A percentile compares a stretch with the other conserved stretches of the same genome.
Conservation (phyloP, 2,888 invertebrate genomes). For the Macrophya annulata region DNA sequence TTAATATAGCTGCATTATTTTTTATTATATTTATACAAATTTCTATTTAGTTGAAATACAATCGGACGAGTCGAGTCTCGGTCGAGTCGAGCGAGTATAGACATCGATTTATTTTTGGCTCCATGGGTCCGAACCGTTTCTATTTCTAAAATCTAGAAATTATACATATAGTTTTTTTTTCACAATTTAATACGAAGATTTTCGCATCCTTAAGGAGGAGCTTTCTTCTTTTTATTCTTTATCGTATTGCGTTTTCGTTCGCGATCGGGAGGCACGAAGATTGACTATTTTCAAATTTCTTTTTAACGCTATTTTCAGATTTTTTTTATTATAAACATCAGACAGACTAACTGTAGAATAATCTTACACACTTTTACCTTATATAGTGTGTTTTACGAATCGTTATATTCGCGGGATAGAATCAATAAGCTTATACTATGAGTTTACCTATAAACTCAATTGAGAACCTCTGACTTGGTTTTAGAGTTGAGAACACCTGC, state of each 20-base stretch:
- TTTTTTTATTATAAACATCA: not conserved
- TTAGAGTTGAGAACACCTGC: conserved; percentile 25
- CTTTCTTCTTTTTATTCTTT: not conserved
- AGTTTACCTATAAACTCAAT: not conserved
- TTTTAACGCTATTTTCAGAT: not conserved
- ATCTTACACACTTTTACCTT: not conserved
- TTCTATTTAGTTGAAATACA: not conserved
- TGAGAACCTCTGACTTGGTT: conserved; percentile 16
- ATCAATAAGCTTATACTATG: conserved; percentile 40
- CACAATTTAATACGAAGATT: not conserved
- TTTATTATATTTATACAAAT: not conserved
- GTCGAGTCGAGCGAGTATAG: not conserved
- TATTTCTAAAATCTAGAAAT: conserved; percentile 36
- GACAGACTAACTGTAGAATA: not conserved
- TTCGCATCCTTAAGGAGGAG: not conserved
- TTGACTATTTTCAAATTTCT: not conserved
- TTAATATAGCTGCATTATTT: not conserved
- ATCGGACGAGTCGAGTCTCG: not conserved
- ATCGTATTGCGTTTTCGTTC: not conserved
- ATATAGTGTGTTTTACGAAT: conserved; percentile 30
- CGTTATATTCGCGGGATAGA: conserved; percentile 27
- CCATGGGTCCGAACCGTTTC: not conserved
- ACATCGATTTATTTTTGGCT: conserved; percentile 51
- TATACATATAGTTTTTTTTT: conserved; percentile 5
- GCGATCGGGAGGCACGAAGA: not conserved